Base-by-base conservation (phyloP, 1,140 invertebrate species). In the Orchestia grillus region DNA sequence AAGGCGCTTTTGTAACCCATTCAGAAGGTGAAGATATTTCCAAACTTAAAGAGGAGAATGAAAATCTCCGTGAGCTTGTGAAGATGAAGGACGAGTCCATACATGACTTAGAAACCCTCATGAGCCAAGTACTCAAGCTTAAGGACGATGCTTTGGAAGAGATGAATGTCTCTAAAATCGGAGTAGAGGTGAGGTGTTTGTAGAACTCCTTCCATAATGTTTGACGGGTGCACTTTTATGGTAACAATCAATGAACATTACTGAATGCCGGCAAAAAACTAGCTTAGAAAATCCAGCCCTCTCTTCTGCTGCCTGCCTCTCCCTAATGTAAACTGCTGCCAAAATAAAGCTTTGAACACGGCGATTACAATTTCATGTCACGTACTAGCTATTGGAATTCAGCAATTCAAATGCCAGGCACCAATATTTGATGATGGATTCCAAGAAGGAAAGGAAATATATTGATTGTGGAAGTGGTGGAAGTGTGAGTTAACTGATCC, bases 111-210 rank as follows among this genome's bases (percentile, higher is more conserved):
- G 92, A 94, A 40, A 11, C 44, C 47, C 41, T 94, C 1, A 94
- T 94, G 92, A 45, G 40, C 43, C 43, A 94, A 45, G 92, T 47
- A 94, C 92, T 94, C 11, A 94, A 47, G 92, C 43, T 45, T 19
- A 94, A 94, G 44, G 92, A 94, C 15, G 92, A 45, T 3, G 43
- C 43, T 28, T n/a, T 94, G 41, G 92, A 45, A n/a, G 43, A 47
- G 44, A 15, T 94, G 92, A 94, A 94, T 36, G 92, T 94, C 43
- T 94, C 92, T 19, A 94, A 94, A 36, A 44, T 44, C 47, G 92
- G 44, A 94, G 92, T 94, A 47, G 92, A 94, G 92, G 92, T 94
- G 40, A 47, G 43, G 88, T 43, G 15, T 90, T 42, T 53, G 19
- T 53, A 53, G 47, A 53, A 8, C 47, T 53, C 6, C 47, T 19